Base-by-base conservation (phyloP, 2,888 invertebrate genomes). In the Acronicta aceris region DNA sequence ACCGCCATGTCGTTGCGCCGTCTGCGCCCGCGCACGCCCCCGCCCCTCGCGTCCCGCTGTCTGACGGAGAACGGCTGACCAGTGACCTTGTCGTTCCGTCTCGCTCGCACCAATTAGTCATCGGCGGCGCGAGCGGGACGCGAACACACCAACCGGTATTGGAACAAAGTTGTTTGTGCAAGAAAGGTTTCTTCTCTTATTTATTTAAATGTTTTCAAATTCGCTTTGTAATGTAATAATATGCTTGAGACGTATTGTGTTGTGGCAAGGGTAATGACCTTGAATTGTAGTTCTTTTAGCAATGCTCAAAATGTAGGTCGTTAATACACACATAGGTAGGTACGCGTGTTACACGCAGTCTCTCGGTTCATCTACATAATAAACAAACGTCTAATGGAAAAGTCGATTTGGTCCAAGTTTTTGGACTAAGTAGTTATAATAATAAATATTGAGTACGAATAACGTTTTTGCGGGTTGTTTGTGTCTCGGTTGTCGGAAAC, bases 31-130 rank as follows among this genome's bases (percentile, higher is more conserved):
- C 90, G 88, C 90, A 81, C 76, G 57, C 78, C 86, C 77, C 84
- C 86, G 81, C 84, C 84, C 87, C 88, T 83, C 85, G 78, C 86
- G 85, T 81, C 86, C 86, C 87, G 88, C 89, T 86, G 92, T 92
- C 92, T 92, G 92, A 86, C 90, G 87, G 90, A 89, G 89, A 89
- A 83, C 89, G 92, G 90, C 89, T 92, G 92, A 92, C 91, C 91
- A 88, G 91, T 92, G 93, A 94, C 94, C 94, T 94, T 94, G 94
- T 92, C 85, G 84, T 80, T 81, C 85, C 71, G 68, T 91, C 90
- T 76, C 89, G 60, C 85, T 92, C 85, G 64, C 84, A 71, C 89
- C 56, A 74, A 75, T 78, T 61, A 80, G 78, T 74, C 71, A 67
- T 71, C 70, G 16, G 60, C 68, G 61, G 86, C 61, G 79, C 71